Evolutionary conservation across 2,797 vertebrate species (phyloP).

Genomic region (Melanotaenia pygmaea): DNA sequence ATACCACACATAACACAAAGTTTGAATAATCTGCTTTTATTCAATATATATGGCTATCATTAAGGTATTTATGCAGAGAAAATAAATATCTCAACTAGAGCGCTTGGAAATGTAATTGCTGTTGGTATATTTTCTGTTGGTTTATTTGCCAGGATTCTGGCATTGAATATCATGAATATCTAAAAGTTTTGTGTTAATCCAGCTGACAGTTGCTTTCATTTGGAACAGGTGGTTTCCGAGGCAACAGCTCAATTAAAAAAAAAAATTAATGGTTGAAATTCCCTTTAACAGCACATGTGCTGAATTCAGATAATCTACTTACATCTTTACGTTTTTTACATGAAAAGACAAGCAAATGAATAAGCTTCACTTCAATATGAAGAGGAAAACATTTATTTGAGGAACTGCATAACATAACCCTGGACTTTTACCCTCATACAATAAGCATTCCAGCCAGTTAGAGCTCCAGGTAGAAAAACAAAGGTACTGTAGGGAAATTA

Average conservation of each 20-base stretch:
- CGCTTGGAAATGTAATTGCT: neutral
- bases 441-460: constrained; percentile 18
- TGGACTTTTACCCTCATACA: constrained; percentile 18
- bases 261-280: too few relatives aligned
- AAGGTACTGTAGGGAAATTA: constrained; percentile 23
- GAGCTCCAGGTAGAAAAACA: constrained; percentile 44
- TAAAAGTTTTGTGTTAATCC: neutral
- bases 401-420: constrained; percentile 31
- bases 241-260: too few relatives aligned
- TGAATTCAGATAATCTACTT: neutral
- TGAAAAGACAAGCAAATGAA: constrained; percentile 18
- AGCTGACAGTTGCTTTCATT: neutral
- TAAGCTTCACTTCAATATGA: constrained; percentile 35
- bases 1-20: neutral
- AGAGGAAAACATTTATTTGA: constrained; percentile 49
- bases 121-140: neutral
- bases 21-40: neutral
- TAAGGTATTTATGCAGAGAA: neutral
- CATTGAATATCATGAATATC: neutral
- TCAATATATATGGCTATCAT: neutral
- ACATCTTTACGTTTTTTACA: neutral
- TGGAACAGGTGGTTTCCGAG: neutral
- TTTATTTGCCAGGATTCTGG: neutral
- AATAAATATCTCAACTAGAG: neutral
- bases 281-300: too few relatives aligned